A percentile compares a stretch with the other conserved stretches of the same genome.
phyloP scores from a whole-genome alignment of 2,888 invertebrate species.

The Epicampocera succincta region DNA sequence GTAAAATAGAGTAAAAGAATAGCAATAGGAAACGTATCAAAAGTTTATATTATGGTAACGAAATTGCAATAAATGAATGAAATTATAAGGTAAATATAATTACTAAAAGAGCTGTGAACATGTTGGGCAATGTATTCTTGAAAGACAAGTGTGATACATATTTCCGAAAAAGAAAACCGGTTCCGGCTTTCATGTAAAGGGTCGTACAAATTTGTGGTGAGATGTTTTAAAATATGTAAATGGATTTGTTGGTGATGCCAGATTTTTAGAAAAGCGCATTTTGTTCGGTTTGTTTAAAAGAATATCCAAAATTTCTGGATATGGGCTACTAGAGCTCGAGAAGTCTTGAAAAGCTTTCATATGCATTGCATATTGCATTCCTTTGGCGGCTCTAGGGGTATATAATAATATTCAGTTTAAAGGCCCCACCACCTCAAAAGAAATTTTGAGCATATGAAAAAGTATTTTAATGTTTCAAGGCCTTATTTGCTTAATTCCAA shows the following conservation, averaged over 20 bases:
- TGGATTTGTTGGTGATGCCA: slow-evolving; percentile 39
- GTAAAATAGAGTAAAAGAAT: slow-evolving; percentile 58
- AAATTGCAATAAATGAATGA: slow-evolving; percentile 42
- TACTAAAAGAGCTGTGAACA: neutral
- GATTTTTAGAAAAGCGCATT: neutral
- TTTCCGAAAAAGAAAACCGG: slow-evolving; percentile 51
- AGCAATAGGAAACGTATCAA: slow-evolving; percentile 30
- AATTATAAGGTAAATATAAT: slow-evolving; percentile 15
- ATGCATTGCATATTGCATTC: too few relatives aligned
- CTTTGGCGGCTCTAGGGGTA: too few relatives aligned
- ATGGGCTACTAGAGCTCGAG: too few relatives aligned
- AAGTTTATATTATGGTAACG: slow-evolving; percentile 22
- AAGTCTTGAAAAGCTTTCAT: too few relatives aligned
- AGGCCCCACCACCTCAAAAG: too few relatives aligned
- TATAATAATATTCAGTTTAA: too few relatives aligned
- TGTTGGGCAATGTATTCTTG: neutral
- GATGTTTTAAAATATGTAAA: slow-evolving; percentile 44
- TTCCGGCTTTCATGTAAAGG: slow-evolving; percentile 56
- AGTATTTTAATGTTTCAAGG: too few relatives aligned
- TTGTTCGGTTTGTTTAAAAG: neutral
- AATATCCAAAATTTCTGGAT: neutral
- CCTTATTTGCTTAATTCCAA: too few relatives aligned
- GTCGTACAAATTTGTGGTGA: slow-evolving; percentile 24
- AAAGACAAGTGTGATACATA: slow-evolving; percentile 23
- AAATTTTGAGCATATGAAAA: too few relatives aligned